These are phyloP conservation scores for Sinosuthora webbiana DNA, from an alignment of 2,113 vertebrate species.

Conservation along the genomic window DNA sequence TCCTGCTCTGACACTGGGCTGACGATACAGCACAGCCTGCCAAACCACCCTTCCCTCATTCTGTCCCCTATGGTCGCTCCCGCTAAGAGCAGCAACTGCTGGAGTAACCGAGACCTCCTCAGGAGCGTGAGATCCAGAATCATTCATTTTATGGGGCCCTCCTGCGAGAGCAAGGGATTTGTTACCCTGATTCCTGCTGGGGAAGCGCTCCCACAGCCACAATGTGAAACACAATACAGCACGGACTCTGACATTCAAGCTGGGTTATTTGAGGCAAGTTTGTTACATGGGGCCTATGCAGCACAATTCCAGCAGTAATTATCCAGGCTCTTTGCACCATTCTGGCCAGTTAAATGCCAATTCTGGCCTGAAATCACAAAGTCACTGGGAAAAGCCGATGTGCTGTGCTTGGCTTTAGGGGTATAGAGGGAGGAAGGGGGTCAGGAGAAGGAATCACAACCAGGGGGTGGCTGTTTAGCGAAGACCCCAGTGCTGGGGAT, in stretches of 20 bases:
- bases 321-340: not conserved
- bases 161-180: slow-evolving; percentile 52
- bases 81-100: not conserved
- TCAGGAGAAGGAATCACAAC: not conserved
- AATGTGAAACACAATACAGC: slow-evolving; percentile 58
- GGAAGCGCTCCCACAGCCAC: slow-evolving; percentile 50
- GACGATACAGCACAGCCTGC: not conserved
- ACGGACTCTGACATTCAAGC: slow-evolving; percentile 53
- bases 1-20: not conserved
- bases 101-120: slow-evolving; percentile 55
- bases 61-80: not conserved
- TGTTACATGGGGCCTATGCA: not conserved
- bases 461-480: not conserved
- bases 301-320: slow-evolving; percentile 33
- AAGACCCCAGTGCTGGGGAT: not conserved
- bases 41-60: slow-evolving; percentile 21
- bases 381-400: not conserved
- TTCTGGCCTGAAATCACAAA: not conserved
- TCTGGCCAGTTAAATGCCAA: slow-evolving; percentile 5
- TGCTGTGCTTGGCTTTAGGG: not conserved
- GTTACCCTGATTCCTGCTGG: slow-evolving; percentile 60
- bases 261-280: slow-evolving; percentile 63
- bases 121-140: slow-evolving; percentile 57
- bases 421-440: not conserved
- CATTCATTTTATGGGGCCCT: slow-evolving; percentile 65